Conservation (phyloP, 2,113 vertebrate genomes). For the Aspidoscelis tigris region DNA sequence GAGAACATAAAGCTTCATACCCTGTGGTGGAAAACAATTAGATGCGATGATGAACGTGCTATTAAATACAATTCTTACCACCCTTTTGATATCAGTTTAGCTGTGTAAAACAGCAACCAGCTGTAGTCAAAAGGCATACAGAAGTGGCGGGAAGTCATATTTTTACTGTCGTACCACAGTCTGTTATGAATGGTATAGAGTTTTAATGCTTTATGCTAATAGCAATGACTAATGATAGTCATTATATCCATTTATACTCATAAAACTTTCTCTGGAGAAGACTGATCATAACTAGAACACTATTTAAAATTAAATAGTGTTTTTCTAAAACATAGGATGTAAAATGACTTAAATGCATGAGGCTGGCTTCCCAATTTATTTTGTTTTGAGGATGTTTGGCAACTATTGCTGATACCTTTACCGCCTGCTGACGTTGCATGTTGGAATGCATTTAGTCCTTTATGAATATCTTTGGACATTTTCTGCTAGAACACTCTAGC, state of each 20-base stretch:
- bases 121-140: conserved; percentile 55
- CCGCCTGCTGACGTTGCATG: conserved; percentile 37
- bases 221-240: conserved; percentile 67
- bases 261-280: conserved; percentile 71
- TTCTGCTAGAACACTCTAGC: conserved; percentile 16
- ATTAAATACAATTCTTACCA: conserved; percentile 65
- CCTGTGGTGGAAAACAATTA: conserved; percentile 74
- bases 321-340: conserved; percentile 62
- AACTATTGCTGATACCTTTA: conserved; percentile 57
- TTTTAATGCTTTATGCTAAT: conserved; percentile 69
- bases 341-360: conserved; percentile 67
- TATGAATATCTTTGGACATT: not conserved
- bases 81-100: conserved; percentile 48
- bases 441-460: conserved; percentile 32
- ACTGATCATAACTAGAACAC: conserved; percentile 52
- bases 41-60: conserved; percentile 57
- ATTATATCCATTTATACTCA: conserved; percentile 69
- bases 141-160: conserved; percentile 56
- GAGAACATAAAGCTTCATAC: conserved; percentile 68
- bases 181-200: conserved; percentile 65
- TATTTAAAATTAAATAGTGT: conserved; percentile 67
- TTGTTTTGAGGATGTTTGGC: conserved; percentile 56
- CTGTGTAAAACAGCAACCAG: conserved; percentile 57
- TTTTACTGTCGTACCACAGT: conserved; percentile 62
- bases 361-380: conserved; percentile 61